These are phyloP conservation scores for Epicampocera succincta DNA, from an alignment of 2,888 invertebrate species.

Conservation along the genomic window DNA sequence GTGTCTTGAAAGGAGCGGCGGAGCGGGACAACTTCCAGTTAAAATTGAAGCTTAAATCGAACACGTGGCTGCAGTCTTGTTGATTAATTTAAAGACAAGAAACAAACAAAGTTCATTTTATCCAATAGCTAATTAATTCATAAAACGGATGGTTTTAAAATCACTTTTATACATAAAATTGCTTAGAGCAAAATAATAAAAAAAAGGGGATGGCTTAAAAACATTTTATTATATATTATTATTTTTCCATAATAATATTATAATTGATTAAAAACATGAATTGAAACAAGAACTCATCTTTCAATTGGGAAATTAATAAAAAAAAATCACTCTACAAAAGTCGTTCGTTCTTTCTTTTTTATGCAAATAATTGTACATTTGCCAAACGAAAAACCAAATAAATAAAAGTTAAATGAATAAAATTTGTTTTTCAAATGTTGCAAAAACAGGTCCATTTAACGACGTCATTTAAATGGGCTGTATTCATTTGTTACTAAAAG, in stretches of 20 bases:
- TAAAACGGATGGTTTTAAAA: not conserved
- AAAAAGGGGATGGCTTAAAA: no score
- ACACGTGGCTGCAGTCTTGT: conserved; percentile 46
- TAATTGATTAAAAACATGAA: no score
- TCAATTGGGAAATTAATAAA: no score
- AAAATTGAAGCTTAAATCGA: conserved; percentile 22
- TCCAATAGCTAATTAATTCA: conserved; percentile 20
- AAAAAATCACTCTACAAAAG: no score
- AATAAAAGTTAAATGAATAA: not conserved
- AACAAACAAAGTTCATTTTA: not conserved
- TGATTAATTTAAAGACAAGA: not conserved
- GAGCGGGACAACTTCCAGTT: not conserved
- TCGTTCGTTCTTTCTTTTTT: no score
- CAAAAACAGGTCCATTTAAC: conserved; percentile 10
- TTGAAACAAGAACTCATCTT: no score
- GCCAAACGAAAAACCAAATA: no score
- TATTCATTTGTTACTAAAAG: conserved; percentile 1
- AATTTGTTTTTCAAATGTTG: not conserved
- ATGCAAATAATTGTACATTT: no score
- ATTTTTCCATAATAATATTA: no score
- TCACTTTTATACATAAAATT: not conserved
- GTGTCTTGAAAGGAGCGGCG: not conserved
- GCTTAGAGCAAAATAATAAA: not conserved
- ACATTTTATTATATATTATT: no score
- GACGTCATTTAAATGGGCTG: conserved; percentile 21